phyloP scores from a whole-genome alignment of 2,888 invertebrate genomes.

The Drosophila anceps region DNA sequence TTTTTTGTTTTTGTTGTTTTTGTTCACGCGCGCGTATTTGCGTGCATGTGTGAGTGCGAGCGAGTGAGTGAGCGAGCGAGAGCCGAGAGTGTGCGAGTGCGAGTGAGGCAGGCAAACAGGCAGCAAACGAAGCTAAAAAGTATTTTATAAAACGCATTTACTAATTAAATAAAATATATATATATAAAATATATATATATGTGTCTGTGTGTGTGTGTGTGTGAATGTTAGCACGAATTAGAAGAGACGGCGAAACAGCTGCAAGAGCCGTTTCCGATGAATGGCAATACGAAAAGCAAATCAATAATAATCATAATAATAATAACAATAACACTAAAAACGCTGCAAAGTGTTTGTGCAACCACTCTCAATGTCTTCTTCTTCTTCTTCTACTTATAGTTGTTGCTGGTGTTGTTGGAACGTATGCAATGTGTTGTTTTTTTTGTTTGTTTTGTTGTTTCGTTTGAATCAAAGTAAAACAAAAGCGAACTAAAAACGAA shows the following conservation, averaged over 20 bases:
- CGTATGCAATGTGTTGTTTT: conserved; percentile 29
- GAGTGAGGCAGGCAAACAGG: conserved; percentile 4
- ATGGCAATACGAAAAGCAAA: conserved; percentile 47
- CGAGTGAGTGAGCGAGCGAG: conserved; percentile 18
- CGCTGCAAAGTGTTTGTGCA: conserved; percentile 14
- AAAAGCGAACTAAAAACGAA: conserved; percentile 22
- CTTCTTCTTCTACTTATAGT: conserved; percentile 26
- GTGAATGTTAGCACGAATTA: conserved; percentile 18
- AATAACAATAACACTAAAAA: conserved; percentile 66
- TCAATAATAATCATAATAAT: conserved; percentile 65
- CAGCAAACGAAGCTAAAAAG: conserved; percentile 28
- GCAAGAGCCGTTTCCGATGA: conserved; percentile 42
- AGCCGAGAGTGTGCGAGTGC: background rate
- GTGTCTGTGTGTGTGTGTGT: background rate
- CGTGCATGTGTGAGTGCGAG: conserved; percentile 19
- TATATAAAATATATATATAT: conserved; percentile 2
- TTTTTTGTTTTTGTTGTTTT: conserved; percentile 74
- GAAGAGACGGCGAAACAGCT: conserved; percentile 15
- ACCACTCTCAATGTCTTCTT: conserved; percentile 6
- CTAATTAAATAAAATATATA: conserved; percentile 46
- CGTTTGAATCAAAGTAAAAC: conserved; percentile 14
- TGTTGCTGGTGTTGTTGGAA: conserved; percentile 34
- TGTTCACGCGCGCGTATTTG: conserved; percentile 69
- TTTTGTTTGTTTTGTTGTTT: background rate
- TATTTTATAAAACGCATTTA: conserved; percentile 74